Evolutionary conservation across 35 echinoderm and acorn worm species (phyloP), one percentile per base, ranked within the genome.

Genomic region (Patiria miniata): DNA sequence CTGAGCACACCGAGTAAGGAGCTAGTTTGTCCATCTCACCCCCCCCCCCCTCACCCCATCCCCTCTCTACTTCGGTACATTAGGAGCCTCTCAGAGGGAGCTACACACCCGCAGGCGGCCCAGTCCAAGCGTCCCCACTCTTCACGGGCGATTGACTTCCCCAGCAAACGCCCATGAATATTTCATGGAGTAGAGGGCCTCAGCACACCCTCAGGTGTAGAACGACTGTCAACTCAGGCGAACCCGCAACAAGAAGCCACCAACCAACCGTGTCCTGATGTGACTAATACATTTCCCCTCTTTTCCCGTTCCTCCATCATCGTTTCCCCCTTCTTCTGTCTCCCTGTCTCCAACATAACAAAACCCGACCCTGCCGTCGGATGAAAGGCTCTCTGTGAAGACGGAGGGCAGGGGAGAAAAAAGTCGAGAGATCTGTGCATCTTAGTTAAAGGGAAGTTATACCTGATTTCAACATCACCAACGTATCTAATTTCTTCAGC

Each of bases 91-190:
- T 73, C 26, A 73, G 19, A 73, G 65, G 26, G 34, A 73, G 65
- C 65, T 14, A 28, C 65, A 73, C 65, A 23, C 65, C 42, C 65
- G 65, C 65, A 34, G 65, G 65, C 65, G 65, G 19, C 65, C 42
- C 65, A 73, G 65, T 32, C 65, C 21, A 10, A 34, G 65, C 65
- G 65, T 73, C 65, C 65, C 65, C 82, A 33, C 57, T 84, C 53
- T 61, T 84, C 57, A 59, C 82, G 82, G 51, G 53, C 82, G 52
- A 58, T 60, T 84, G 82, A 84, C 82, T 84, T 84, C 57, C 82
- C 51, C 19, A 60, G 28, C 82, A 84, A 84, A 84, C 51, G 51
- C 82, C 82, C 54, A 84, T 84, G 82, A 84, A 84, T 84, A 84
- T 84, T 84, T 84, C 82, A 84, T 84, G 52, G 82, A 84, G 57